These are phyloP conservation scores for Silurus asotus DNA, from an alignment of 2,113 vertebrate genomes.

Conservation along the genomic window DNA sequence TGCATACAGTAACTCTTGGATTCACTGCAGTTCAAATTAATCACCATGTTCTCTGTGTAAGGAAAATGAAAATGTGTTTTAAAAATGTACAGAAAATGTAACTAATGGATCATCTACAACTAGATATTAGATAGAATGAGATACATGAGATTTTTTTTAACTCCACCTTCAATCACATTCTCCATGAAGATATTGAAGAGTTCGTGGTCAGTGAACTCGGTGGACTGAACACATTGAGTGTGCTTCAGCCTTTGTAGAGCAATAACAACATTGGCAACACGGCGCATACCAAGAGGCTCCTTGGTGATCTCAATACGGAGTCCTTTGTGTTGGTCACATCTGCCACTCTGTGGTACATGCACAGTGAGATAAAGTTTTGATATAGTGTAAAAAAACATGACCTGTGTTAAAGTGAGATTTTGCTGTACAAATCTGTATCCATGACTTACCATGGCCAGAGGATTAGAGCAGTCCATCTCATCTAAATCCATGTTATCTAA, in stretches of 20 bases:
- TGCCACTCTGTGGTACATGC: not conserved
- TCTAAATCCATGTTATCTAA: not conserved
- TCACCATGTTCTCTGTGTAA: conserved; percentile 36
- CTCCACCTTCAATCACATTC: conserved; percentile 58
- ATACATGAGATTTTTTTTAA: too few species aligned
- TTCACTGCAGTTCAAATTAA: not conserved
- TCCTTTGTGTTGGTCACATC: conserved; percentile 3
- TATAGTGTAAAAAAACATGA: not conserved
- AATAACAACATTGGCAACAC: conserved; percentile 52
- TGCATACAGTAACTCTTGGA: not conserved
- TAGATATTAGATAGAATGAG: not conserved
- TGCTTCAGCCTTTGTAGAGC: conserved; percentile 46
- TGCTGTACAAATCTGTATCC: not conserved
- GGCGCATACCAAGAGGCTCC: conserved; percentile 39
- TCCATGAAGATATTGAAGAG: conserved; percentile 51
- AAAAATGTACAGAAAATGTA: too few species aligned
- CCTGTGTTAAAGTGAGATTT: not conserved
- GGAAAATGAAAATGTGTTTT: not conserved
- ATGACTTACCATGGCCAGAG: conserved; percentile 44
- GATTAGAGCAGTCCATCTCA: conserved; percentile 12
- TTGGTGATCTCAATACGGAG: conserved; percentile 47
- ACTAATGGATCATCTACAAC: too few species aligned
- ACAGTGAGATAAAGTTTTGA: not conserved
- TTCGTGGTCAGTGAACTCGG: conserved; percentile 42
- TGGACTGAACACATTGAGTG: conserved; percentile 4